Evolutionary conservation across 2,113 vertebrate species (phyloP).

Genomic region (Tringa solitaria): DNA sequence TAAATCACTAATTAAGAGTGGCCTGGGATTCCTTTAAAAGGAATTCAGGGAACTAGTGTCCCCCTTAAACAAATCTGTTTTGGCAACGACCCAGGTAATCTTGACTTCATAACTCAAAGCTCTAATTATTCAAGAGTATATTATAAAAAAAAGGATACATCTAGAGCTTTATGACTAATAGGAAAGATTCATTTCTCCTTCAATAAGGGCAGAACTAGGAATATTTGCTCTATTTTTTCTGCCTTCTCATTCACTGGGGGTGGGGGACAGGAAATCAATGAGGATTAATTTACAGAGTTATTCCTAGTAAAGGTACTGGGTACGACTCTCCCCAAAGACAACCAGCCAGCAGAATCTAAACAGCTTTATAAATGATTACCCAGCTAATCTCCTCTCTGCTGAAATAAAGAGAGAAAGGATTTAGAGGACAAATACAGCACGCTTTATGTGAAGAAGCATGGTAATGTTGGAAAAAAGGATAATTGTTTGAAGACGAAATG

Average conservation of each 20-base stretch:
- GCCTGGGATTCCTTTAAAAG: slow-evolving; percentile 36
- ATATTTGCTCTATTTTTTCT: slow-evolving; percentile 22
- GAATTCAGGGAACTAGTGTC: slow-evolving; percentile 39
- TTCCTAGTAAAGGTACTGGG: background rate
- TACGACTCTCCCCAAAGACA: background rate
- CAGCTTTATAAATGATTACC: slow-evolving; percentile 32
- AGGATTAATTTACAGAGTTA: slow-evolving; percentile 12
- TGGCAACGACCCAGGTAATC: slow-evolving; percentile 45
- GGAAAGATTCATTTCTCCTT: slow-evolving; percentile 24
- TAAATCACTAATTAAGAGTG: slow-evolving; percentile 66
- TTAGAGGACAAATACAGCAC: background rate
- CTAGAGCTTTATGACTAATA: background rate
- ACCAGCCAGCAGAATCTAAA: slow-evolving; percentile 11
- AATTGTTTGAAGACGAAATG: background rate
- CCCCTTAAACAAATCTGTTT: slow-evolving; percentile 49
- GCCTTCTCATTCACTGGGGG: background rate
- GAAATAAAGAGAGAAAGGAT: slow-evolving; percentile 51
- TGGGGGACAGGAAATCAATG: background rate
- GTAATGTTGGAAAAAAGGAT: background rate
- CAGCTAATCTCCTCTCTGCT: background rate
- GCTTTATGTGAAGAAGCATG: background rate
- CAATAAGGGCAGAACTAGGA: background rate
- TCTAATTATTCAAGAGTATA: slow-evolving; percentile 47
- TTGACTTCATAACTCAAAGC: slow-evolving; percentile 52
- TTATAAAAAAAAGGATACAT: slow-evolving; percentile 14